Conservation (phyloP, 2,888 invertebrate genomes). For the Neocrepidodera transversa region DNA sequence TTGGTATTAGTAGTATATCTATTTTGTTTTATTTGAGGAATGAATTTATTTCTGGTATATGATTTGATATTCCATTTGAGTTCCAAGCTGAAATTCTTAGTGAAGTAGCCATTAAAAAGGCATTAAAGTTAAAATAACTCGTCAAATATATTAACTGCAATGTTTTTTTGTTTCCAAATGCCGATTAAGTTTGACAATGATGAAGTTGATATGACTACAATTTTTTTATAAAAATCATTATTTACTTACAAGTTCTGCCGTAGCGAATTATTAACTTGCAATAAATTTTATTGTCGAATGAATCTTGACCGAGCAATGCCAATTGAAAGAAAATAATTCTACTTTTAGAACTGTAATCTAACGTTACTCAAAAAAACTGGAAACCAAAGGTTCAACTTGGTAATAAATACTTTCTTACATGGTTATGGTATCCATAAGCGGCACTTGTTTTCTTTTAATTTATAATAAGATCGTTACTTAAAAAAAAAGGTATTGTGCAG, state of each 20-base stretch:
- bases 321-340: constrained; percentile 14
- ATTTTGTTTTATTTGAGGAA: constrained; percentile 36
- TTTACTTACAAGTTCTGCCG: too few relatives aligned
- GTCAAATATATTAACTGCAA: too few relatives aligned
- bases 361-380: constrained; percentile 11
- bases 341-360: background rate
- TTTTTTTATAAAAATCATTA: too few relatives aligned
- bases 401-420: constrained; percentile 8
- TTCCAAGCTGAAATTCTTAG: constrained; percentile 1
- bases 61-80: constrained; percentile 37
- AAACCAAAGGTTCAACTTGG: constrained; percentile 16
- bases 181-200: too few relatives aligned
- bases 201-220: too few relatives aligned
- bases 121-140: too few relatives aligned
- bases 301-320: constrained; percentile 12
- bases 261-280: too few relatives aligned
- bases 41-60: constrained; percentile 35
- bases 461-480: too few relatives aligned
- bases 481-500: too few relatives aligned
- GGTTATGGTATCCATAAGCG: background rate
- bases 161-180: too few relatives aligned
- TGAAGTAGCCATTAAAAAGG: too few relatives aligned
- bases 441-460: too few relatives aligned
- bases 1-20: constrained; percentile 36
- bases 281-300: constrained; percentile 5